Base-by-base conservation (phyloP, 2,113 vertebrate genomes). In the Australoheros scitulus region DNA sequence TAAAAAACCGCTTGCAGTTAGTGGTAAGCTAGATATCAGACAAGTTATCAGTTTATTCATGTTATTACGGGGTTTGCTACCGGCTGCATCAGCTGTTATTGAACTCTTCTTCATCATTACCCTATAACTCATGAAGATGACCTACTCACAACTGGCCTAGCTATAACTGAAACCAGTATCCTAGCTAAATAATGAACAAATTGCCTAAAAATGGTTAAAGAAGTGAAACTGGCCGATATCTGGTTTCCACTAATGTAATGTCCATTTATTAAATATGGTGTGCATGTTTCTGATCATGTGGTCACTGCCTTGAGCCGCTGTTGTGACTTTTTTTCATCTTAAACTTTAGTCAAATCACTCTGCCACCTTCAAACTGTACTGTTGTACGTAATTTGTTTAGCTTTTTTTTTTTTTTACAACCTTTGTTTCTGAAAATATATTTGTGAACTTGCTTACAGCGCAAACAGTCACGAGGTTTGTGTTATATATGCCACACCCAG, bases 381-480 rank as follows among this genome's bases (percentile, higher is more conserved):
- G 47, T 47, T 47, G 4, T 47, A 47, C 43, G 3, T 43, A 3
- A 3, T 47, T 15, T 47, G 43, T 50, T 15, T 17, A 50, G 14
- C 15, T 43, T 43, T 43, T 43, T 68, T 26, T 26, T 26, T 26
- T 26, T 26, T 3, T 26, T 26, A 26, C 50, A 29, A 24, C 0
- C 11, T 68, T 15, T 59, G 3, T 8, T 47, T 77, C 0, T 52
- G n/a, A 32, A 52, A 32, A 61, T 52, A 8, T 22, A 4, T 70
- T 11, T 65, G 47, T 74, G 11, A 7, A 68, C 24, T 8, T 59
- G 13, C 17, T 86, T 32, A 34, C 11, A 63, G 24, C 55, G 26
- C 36, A 52, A 43, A 17, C 26, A 61, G 78, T 91, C 84, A 90
- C 86, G 61, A 88, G 85, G 64, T 84, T 60, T 82, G 14, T 76